Evolutionary conservation across 2,113 vertebrate genomes (phyloP).

Genomic region (Oriolus oriolus): DNA sequence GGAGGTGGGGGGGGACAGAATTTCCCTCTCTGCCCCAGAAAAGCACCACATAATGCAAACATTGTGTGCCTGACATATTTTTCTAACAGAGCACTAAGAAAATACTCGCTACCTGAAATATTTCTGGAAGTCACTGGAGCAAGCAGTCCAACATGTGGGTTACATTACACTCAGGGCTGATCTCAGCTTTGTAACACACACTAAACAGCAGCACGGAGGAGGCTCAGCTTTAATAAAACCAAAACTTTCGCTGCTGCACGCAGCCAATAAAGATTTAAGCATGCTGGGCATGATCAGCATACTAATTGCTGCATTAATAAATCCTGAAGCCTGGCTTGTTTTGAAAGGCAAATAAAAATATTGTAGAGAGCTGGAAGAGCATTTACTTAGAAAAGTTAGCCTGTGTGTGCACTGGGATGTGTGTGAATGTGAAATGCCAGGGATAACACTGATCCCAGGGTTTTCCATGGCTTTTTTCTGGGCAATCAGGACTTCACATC

Average conservation of each 20-base stretch:
- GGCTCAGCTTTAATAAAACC: slow-evolving; percentile 45
- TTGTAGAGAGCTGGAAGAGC: slow-evolving; percentile 26
- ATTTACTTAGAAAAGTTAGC: slow-evolving; percentile 15
- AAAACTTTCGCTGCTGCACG: slow-evolving; percentile 13
- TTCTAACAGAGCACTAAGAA: slow-evolving; percentile 38
- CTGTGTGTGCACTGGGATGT: not conserved
- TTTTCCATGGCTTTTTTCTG: not conserved
- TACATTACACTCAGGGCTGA: slow-evolving; percentile 45
- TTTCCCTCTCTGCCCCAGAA: not conserved
- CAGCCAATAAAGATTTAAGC: slow-evolving; percentile 51
- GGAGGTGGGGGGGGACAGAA: not conserved
- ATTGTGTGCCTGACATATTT: not conserved
- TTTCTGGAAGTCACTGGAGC: slow-evolving; percentile 56
- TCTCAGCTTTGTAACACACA: slow-evolving; percentile 57
- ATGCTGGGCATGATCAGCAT: slow-evolving; percentile 40
- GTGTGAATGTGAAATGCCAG: not conserved
- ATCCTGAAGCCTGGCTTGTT: slow-evolving; percentile 21
- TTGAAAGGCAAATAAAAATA: slow-evolving; percentile 62
- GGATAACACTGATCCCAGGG: not conserved
- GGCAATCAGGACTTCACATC: not conserved
- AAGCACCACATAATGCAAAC: slow-evolving; percentile 28
- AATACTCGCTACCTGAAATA: slow-evolving; percentile 68
- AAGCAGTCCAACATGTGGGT: slow-evolving; percentile 55
- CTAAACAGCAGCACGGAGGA: slow-evolving; percentile 34
- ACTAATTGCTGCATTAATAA: slow-evolving; percentile 57